Percentiles rank a stretch among this genome's conserved stretches.
Conservation (phyloP, 2,888 invertebrate genomes). For the Antitype chi region DNA sequence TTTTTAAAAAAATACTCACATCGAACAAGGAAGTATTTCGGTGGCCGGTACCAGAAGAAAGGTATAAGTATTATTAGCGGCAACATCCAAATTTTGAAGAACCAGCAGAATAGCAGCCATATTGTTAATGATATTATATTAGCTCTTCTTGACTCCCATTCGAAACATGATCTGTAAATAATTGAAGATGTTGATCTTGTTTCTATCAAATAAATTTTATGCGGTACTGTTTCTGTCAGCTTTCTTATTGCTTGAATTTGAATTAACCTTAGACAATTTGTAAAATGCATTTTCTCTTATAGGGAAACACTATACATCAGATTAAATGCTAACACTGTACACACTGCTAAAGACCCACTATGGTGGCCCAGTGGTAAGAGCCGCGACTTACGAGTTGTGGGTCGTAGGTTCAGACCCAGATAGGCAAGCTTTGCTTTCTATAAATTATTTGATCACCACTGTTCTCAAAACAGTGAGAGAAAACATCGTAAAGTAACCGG, state of each 20-base stretch:
- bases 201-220: not conserved
- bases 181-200: not conserved
- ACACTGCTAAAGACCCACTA: too few relatives aligned
- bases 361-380: too few relatives aligned
- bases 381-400: too few relatives aligned
- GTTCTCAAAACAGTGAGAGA: too few relatives aligned
- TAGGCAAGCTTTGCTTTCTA: too few relatives aligned
- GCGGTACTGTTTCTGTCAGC: not conserved
- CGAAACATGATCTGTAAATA: slow-evolving; percentile 95
- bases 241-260: not conserved
- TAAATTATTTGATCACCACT: too few relatives aligned
- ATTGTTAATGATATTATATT: slow-evolving; percentile 95
- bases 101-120: slow-evolving; percentile 96
- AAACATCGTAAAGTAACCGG: too few relatives aligned
- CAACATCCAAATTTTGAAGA: slow-evolving; percentile 98
- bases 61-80: slow-evolving; percentile 95
- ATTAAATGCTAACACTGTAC: too few relatives aligned
- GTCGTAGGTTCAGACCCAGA: too few relatives aligned
- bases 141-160: slow-evolving; percentile 97
- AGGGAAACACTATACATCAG: too few relatives aligned
- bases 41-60: slow-evolving; percentile 91
- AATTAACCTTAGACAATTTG: not conserved
- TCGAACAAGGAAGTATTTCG: slow-evolving; percentile 74
- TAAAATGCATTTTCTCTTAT: not conserved
- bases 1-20: slow-evolving; percentile 79